phyloP scores from a whole-genome alignment of 2,797 vertebrate genomes.

The Rhinatrema bivittatum region DNA sequence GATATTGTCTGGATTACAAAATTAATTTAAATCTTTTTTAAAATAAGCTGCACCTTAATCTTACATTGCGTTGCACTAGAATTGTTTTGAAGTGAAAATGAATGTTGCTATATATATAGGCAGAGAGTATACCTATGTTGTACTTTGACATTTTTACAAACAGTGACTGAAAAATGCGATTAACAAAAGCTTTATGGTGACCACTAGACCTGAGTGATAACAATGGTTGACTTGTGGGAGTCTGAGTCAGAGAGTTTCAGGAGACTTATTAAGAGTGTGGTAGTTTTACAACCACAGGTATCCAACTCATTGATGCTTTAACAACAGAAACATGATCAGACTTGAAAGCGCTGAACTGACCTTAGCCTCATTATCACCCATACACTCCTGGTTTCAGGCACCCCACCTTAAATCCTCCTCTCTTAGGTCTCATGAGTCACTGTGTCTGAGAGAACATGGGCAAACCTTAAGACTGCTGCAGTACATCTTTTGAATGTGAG shows the following conservation, averaged over 20 bases:
- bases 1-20: too few relatives aligned
- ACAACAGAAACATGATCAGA: slow-evolving; percentile 35
- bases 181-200: too few relatives aligned
- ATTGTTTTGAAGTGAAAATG: too few relatives aligned
- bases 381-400: slow-evolving; percentile 45
- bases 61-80: too few relatives aligned
- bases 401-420: slow-evolving; percentile 52
- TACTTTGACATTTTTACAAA: too few relatives aligned
- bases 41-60: too few relatives aligned
- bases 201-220: too few relatives aligned
- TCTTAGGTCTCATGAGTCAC: slow-evolving; percentile 53
- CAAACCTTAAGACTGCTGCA: slow-evolving; percentile 12
- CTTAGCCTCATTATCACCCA: slow-evolving; percentile 41
- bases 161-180: too few relatives aligned
- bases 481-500: neutral
- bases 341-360: slow-evolving; percentile 40
- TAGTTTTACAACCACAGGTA: slow-evolving; percentile 31
- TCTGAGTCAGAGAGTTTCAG: slow-evolving; percentile 18
- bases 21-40: too few relatives aligned
- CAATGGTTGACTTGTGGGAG: neutral
- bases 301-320: slow-evolving; percentile 32
- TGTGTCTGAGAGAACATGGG: slow-evolving; percentile 34
- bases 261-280: slow-evolving; percentile 6
- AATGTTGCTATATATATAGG: too few relatives aligned
- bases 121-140: too few relatives aligned